Percentiles rank a stretch among this genome's conserved stretches.
Evolutionary conservation across 2,113 vertebrate genomes (phyloP).

Genomic region (Mastomys coucha): DNA sequence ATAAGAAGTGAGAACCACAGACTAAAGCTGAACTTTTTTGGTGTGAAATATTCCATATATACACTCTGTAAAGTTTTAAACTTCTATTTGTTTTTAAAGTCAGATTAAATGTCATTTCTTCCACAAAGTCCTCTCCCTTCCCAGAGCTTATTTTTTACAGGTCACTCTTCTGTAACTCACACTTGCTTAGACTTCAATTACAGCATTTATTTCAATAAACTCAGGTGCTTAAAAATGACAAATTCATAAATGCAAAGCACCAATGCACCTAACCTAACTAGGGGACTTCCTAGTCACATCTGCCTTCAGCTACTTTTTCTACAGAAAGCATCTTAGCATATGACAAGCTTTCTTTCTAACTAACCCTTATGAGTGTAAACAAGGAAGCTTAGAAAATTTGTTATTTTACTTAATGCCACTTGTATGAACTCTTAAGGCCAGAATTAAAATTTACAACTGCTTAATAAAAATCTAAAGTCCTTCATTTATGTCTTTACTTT

Average conservation of each 20-base stretch:
- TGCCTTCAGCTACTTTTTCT: neutral
- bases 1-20: neutral
- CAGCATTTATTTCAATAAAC: constrained; percentile 38
- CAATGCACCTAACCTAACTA: neutral
- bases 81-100: neutral
- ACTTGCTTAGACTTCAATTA: constrained; percentile 13
- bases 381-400: neutral
- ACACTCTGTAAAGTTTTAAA: constrained; percentile 14
- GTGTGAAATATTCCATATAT: constrained; percentile 30
- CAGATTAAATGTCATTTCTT: constrained; percentile 42
- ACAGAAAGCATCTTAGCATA: neutral
- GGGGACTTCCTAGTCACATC: neutral
- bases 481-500: neutral
- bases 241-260: constrained; percentile 26
- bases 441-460: constrained; percentile 42
- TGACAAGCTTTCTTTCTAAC: neutral
- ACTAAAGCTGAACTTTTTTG: neutral
- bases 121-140: constrained; percentile 18
- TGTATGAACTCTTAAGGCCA: constrained; percentile 49
- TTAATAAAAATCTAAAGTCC: constrained; percentile 21
- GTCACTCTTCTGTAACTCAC: neutral
- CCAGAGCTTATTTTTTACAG: neutral
- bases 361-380: neutral
- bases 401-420: neutral
- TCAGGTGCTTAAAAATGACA: neutral